Evolutionary conservation across 1,140 invertebrate genomes (phyloP).

Genomic region (Ceratina japonica): DNA sequence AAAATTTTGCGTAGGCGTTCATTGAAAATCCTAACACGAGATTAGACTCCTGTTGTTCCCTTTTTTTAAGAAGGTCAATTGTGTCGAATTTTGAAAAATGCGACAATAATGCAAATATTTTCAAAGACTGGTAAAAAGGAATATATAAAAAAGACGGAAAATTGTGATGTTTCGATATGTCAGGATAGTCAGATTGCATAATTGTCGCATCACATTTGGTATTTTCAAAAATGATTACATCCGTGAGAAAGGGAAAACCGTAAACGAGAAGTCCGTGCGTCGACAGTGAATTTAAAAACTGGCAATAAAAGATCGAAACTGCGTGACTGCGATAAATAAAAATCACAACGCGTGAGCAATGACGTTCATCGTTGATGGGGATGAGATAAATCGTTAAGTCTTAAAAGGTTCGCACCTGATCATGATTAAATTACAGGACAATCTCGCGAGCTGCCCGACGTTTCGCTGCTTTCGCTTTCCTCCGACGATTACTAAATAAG

Average conservation of each 20-base stretch:
- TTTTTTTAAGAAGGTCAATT: neutral
- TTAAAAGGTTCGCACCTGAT: neutral
- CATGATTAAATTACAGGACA: constrained; percentile 19
- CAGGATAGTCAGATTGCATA: no score
- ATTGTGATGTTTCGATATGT: neutral
- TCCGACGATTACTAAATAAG: neutral
- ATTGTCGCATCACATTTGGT: neutral
- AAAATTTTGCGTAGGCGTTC: no score
- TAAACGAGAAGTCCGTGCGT: neutral
- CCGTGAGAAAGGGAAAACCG: neutral
- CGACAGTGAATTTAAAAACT: neutral
- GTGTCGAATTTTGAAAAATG: no score
- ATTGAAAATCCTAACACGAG: no score
- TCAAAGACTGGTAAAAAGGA: no score
- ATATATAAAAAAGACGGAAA: neutral
- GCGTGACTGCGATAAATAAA: neutral
- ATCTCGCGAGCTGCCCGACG: constrained; percentile 23
- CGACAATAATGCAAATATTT: neutral
- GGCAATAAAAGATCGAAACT: neutral
- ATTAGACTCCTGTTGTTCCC: neutral
- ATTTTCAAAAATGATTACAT: neutral
- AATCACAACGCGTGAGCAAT: neutral
- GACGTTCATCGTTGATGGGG: neutral
- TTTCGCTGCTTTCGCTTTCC: neutral
- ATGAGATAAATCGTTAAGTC: constrained; percentile 13